These are phyloP conservation scores for Pentalonia nigronervosa DNA, from an alignment of 1,140 invertebrate genomes.

Conservation along the genomic window DNA sequence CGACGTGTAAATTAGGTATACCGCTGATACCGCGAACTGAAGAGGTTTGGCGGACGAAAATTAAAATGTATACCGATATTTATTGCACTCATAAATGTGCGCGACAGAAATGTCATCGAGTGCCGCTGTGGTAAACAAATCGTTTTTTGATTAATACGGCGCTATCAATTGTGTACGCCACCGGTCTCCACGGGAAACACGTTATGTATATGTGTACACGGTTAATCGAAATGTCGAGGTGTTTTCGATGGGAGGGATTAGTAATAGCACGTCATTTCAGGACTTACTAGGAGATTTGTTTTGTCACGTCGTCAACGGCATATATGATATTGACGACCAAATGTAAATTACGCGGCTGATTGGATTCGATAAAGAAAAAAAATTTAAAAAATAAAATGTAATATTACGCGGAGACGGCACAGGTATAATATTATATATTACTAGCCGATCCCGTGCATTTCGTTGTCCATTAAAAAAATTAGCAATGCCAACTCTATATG, in stretches of 20 bases:
- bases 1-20: not conserved
- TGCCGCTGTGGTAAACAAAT: constrained; percentile 1
- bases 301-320: constrained; percentile 31
- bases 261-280: constrained; percentile 46
- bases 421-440: no score
- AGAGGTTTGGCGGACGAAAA: not conserved
- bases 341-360: constrained; percentile 37
- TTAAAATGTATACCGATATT: not conserved
- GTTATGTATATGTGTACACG: not conserved
- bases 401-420: not conserved
- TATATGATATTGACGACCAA: not conserved
- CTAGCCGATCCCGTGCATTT: no score
- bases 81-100: not conserved
- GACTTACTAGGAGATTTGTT: constrained; percentile 39
- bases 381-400: not conserved
- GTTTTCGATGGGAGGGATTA: constrained; percentile 25
- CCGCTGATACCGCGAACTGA: not conserved
- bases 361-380: not conserved
- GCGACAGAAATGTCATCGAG: constrained; percentile 33
- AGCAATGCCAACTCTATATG: no score
- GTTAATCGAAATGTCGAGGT: constrained; percentile 47
- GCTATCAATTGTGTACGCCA: not conserved
- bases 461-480: no score
- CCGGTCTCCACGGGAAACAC: not conserved
- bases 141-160: constrained; percentile 30